A percentile compares a stretch with the other conserved stretches of the same genome.
phyloP scores from a whole-genome alignment of 37 sponge, comb jelly and placozoan genomes.

The Amphimedon queenslandica region DNA sequence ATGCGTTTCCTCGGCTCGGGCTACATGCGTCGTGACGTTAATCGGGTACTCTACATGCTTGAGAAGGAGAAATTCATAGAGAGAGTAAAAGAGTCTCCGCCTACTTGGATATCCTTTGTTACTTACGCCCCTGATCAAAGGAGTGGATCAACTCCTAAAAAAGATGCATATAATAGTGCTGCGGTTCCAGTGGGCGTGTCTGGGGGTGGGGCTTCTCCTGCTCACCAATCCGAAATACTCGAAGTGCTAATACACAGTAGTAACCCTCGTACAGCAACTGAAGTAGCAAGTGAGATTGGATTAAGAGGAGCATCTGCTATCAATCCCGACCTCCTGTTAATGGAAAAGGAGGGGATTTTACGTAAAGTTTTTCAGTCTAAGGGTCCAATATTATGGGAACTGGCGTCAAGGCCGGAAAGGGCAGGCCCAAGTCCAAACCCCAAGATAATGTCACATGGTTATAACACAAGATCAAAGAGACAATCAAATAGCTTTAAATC shows the following conservation, averaged over 20 bases:
- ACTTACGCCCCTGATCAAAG: no score
- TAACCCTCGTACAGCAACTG: constrained; percentile 43
- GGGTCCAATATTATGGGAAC: not conserved
- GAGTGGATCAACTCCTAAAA: not conserved
- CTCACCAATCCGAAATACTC: constrained; percentile 2
- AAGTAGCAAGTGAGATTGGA: constrained; percentile 53
- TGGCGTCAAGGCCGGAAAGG: not conserved
- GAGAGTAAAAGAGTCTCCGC: constrained; percentile 35
- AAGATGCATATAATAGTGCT: not conserved
- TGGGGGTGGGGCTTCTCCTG: not conserved
- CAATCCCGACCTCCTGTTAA: constrained; percentile 32
- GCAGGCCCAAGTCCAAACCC: no score
- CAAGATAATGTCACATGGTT: no score
- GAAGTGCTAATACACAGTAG: not conserved
- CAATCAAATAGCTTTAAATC: no score
- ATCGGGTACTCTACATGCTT: constrained; percentile 62
- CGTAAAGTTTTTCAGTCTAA: not conserved
- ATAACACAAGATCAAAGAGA: no score
- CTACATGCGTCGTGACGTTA: constrained; percentile 35
- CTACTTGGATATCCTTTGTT: constrained; percentile 56
- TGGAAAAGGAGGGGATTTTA: constrained; percentile 53
- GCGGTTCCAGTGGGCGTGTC: not conserved
- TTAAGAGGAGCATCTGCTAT: not conserved
- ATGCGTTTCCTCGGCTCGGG: not conserved
- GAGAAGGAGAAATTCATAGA: constrained; percentile 34